phyloP scores from a whole-genome alignment of 2,888 invertebrate genomes.

The Megastigmus dorsalis region DNA sequence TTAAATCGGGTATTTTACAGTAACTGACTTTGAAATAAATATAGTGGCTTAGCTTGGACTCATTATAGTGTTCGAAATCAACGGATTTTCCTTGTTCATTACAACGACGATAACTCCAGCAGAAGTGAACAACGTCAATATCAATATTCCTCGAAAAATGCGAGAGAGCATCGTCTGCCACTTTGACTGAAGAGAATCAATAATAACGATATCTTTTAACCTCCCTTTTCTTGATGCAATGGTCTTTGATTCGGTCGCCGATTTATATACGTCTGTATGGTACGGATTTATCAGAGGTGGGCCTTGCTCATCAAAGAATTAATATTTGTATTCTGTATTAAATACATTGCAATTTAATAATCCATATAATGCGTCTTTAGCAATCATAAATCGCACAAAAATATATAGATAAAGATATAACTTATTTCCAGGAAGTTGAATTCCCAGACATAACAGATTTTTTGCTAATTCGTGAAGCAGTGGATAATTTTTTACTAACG shows the following conservation, averaged over 20 bases:
- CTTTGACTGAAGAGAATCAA: constrained; percentile 66
- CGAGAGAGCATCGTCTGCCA: constrained; percentile 67
- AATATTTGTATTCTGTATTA: background rate
- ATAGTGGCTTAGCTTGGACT: constrained; percentile 33
- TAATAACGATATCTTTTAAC: constrained; percentile 48
- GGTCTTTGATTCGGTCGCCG: constrained; percentile 7
- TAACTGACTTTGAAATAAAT: constrained; percentile 31
- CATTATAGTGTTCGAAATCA: constrained; percentile 22
- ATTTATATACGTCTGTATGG: background rate
- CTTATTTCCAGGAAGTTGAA: background rate
- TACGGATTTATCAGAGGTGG: constrained; percentile 35
- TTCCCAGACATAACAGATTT: constrained; percentile 1
- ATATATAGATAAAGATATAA: constrained; percentile 10
- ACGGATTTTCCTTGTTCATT: constrained; percentile 60
- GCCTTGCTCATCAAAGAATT: too few species aligned
- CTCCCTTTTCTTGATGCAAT: constrained; percentile 32
- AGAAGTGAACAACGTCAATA: constrained; percentile 66
- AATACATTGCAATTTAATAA: background rate
- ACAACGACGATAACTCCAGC: constrained; percentile 65
- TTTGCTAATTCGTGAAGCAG: too few species aligned
- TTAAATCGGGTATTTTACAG: constrained; percentile 22
- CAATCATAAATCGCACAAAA: background rate
- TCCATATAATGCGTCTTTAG: too few species aligned
- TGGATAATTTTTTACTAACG: too few species aligned
- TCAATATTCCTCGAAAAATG: constrained; percentile 67